Conservation (phyloP, 2,888 invertebrate species). For the Drosophila kokeensis region DNA sequence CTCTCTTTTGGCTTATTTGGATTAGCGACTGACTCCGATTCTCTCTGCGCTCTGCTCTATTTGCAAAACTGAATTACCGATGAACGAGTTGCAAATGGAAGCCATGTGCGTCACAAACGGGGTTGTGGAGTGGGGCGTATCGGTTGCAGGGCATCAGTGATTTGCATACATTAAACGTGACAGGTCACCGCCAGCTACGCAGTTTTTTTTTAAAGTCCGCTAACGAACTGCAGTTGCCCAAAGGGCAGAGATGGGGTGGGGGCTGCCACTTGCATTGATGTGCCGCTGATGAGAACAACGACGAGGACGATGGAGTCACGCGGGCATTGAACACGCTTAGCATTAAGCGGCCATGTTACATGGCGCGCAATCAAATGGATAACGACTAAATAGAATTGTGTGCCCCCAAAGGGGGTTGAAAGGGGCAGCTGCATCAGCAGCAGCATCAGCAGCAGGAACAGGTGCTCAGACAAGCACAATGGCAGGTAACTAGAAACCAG, state of each 20-base stretch:
- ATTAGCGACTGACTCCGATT: not conserved
- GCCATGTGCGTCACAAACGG: constrained; percentile 44
- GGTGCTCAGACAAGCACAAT: constrained; percentile 20
- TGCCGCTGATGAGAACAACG: constrained; percentile 59
- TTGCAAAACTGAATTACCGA: constrained; percentile 66
- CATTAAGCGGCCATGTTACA: constrained; percentile 78
- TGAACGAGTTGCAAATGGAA: constrained; percentile 63
- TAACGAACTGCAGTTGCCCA: constrained; percentile 68
- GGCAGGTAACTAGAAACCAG: constrained; percentile 28
- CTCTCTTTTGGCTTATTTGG: constrained; percentile 12
- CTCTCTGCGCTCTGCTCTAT: not conserved
- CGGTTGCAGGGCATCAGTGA: constrained; percentile 59
- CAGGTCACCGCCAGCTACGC: constrained; percentile 60
- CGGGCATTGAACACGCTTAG: constrained; percentile 71
- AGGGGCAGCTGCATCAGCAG: not conserved
- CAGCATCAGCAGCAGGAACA: not conserved
- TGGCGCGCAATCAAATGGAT: constrained; percentile 74
- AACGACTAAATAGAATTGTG: constrained; percentile 77
- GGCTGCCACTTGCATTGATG: constrained; percentile 18
- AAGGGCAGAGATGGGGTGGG: not conserved
- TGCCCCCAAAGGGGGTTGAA: constrained; percentile 12
- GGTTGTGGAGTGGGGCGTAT: not conserved
- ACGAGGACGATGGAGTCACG: constrained; percentile 61
- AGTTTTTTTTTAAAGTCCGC: constrained; percentile 64
- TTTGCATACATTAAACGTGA: constrained; percentile 76